Percentiles rank a stretch among this genome's conserved stretches.
Conservation (phyloP, 2,888 invertebrate genomes). For the Polymixis lichenea region DNA sequence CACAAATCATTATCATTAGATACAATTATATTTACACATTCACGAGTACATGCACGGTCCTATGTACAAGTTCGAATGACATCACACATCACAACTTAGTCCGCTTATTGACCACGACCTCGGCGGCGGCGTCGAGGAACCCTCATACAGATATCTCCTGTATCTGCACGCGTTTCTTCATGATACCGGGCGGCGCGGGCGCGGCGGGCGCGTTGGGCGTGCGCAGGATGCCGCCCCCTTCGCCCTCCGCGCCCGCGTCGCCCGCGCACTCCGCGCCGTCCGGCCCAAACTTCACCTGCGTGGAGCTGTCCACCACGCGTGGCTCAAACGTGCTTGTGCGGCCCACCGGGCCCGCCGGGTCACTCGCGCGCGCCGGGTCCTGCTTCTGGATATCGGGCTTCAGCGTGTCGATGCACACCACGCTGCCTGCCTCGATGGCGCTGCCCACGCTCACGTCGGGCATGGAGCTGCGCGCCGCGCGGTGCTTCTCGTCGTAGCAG, state of each 20-base stretch:
- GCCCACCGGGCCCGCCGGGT: conserved; percentile 82
- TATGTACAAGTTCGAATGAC: conserved; percentile 70
- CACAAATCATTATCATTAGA: conserved; percentile 46
- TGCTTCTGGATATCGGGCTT: conserved; percentile 89
- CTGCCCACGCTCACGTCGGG: conserved; percentile 91
- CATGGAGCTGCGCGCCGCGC: conserved; percentile 90
- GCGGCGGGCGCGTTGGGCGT: conserved; percentile 83
- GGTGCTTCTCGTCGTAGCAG: conserved; percentile 92
- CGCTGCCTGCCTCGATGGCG: conserved; percentile 91
- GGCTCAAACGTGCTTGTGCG: conserved; percentile 89
- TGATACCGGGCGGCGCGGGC: conserved; percentile 93
- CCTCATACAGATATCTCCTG: conserved; percentile 97
- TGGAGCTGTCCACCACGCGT: conserved; percentile 88
- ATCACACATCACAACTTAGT: conserved; percentile 84
- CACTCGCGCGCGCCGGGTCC: conserved; percentile 78
- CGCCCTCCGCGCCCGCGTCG: conserved; percentile 84
- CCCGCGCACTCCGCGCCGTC: conserved; percentile 84
- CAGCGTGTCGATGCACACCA: conserved; percentile 89
- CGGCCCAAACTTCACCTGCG: conserved; percentile 88
- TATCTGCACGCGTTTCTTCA: conserved; percentile 97
- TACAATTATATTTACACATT: conserved; percentile 71
- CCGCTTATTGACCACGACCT: conserved; percentile 86
- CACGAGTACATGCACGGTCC: conserved; percentile 45
- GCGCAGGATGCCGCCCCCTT: conserved; percentile 87
- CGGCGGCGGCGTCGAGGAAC: conserved; percentile 83